Base-by-base conservation (phyloP, 2,888 invertebrate species). In the Trachelus tabidus region DNA sequence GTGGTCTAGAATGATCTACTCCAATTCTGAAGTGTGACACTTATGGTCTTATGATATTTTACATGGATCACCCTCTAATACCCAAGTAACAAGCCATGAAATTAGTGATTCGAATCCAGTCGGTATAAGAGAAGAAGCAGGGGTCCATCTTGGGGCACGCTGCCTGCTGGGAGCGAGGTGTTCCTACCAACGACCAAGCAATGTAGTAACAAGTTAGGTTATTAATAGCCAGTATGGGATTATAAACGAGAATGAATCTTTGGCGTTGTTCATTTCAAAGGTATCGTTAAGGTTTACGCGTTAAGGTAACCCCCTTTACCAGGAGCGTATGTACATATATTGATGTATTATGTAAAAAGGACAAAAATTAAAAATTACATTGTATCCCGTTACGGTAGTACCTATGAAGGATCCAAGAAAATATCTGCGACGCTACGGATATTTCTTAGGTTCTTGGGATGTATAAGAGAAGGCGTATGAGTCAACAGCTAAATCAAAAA, bases 121-220 rank as follows among this genome's bases (percentile, higher is more conserved):
- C 75, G 80, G 80, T 79, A 77, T 77, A 76, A 76, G 77, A 68
- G 80, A 73, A 79, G 78, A 79, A 80, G 81, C 79, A 80, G 80
- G 81, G 81, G 81, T 79, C 81, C 78, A 73, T 34, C 75, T 75
- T 79, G 76, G 76, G 77, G 35, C 79, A 75, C 76, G 74, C 78
- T 79, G 79, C 83, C 83, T 76, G 83, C 82, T 83, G 83, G 68
- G 83, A 76, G 73, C 75, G 69, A 82, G 82, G 79, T 81, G 83
- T 82, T 80, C 79, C 76, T 76, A 77, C 79, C 78, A 80, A 77
- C 81, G 78, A 79, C 75, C 76, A 75, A 73, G 75, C 78, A 77
- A 69, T 78, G 77, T 76, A 71, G 76, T 75, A 79, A 76, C 76
- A 79, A 76, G 78, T 77, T 76, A 74, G 74, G 79, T 81, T 80